Evolutionary conservation across 2,888 invertebrate species (phyloP), one percentile per base, ranked within the genome.

Genomic region (Pseudococcus longispinus): DNA sequence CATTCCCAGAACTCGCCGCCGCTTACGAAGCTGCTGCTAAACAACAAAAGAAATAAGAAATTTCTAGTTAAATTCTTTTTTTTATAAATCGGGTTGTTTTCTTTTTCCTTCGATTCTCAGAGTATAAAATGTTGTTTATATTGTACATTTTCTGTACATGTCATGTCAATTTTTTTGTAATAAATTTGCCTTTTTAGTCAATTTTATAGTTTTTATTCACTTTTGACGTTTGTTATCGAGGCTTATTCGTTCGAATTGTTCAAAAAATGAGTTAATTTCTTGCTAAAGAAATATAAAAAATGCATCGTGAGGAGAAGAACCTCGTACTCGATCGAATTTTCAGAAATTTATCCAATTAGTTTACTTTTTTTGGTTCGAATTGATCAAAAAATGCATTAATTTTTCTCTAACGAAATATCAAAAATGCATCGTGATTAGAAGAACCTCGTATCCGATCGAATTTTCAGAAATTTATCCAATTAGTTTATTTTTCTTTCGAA

Each of bases 71-170:
- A 44, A 37, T 37, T 37, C n/a, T 42, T 44, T 85, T 26, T 44
- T 20, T 70, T 29, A 46, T 18, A 26, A n/a, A 74, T 8, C 29
- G 18, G 26, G 44, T 85, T 74, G 23, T 46, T 46, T 60, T 55
- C 20, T 60, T 70, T 26, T 84, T 84, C 84, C 84, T 65, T n/a
- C 84, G 85, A 85, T 77, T 74, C 85, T 85, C 85, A 85, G 20
- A 55, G 60, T 60, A n/a, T n/a, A 85, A 85, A 85, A 70, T n/a
- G 77, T 74, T 85, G 70, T 85, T 74, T 32, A 74, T 74, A 32
- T 15, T 70, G 70, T 74, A 74, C 74, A 37, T 74, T 37, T 18
- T 29, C 26, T 85, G 44, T 70, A 74, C 29, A 74, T 85, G 85
- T 85, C 23, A 44, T 37, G 37, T 37, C 37, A 37, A 42, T 23